Evolutionary conservation across 1,140 invertebrate genomes (phyloP), one percentile per base, ranked within the genome.

Genomic region (Dendrolimus punctatus): DNA sequence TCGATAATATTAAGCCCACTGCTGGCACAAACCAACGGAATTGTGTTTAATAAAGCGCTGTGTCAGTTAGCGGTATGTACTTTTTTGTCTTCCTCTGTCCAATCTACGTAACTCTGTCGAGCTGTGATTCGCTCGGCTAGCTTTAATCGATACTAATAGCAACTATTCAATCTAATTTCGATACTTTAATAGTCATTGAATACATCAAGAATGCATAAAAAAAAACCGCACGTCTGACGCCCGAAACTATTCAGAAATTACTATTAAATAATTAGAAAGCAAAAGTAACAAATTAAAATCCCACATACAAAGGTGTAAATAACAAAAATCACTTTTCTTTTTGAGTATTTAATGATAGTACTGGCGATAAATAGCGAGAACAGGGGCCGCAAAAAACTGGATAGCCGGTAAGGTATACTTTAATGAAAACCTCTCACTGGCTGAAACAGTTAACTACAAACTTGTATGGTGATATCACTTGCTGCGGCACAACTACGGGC

Each of bases 31-130:
- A 58, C 66, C 65, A 73, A 73, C 65, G 62, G 69, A 69, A 78
- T 74, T 67, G 62, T 75, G 70, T 70, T 76, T 72, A 73, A 82
- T 80, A 80, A 80, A 84, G 62, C 77, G 80, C 73, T 81, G 70
- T 85, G 80, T 80, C 80, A 79, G 67, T 58, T 81, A 83, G 81
- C 81, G 78, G 81, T 81, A 71, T 70, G 68, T 64, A 58, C 57
- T 76, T 85, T 84, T 81, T 81, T 73, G 64, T 63, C 58, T 72
- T 59, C 65, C 58, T 59, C 68, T 62, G 65, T 65, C 66, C 73
- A 70, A 76, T 71, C 68, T 61, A 66, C 60, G 64, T 66, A 64
- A 61, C 63, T 71, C 64, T 56, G 55, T 54, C 54, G 58, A 60
- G 55, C 55, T 3, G 23, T 23, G 23, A 23, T 23, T 23, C 3